Conservation (phyloP, 2,888 invertebrate species). For the Pseudoips prasinana region DNA sequence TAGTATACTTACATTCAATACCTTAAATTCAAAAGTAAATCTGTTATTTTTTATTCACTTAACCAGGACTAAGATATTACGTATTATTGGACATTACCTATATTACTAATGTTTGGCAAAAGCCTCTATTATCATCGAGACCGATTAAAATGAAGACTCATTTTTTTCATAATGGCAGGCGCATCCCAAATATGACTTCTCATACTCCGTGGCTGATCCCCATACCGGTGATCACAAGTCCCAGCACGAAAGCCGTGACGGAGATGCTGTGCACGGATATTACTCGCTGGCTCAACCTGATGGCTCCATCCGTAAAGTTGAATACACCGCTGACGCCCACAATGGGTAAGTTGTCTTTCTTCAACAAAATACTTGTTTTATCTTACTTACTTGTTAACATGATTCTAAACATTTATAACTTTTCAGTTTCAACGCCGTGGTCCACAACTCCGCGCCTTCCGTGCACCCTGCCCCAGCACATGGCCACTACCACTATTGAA, state of each 20-base stretch:
- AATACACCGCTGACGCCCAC: conserved; percentile 77
- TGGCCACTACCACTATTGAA: conserved; percentile 51
- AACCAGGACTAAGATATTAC: too few relatives aligned
- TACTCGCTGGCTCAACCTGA: conserved; percentile 78
- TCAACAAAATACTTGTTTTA: background rate
- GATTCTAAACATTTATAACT: conserved; percentile 23
- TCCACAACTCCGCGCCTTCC: conserved; percentile 66
- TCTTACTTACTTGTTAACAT: too few relatives aligned
- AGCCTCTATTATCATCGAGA: too few relatives aligned
- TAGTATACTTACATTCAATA: too few relatives aligned
- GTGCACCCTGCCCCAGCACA: conserved; percentile 59
- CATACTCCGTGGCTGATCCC: conserved; percentile 81
- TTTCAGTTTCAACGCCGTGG: conserved; percentile 74
- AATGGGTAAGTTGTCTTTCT: conserved; percentile 69
- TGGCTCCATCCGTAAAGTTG: conserved; percentile 75
- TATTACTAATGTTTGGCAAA: too few relatives aligned
- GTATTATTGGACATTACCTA: too few relatives aligned
- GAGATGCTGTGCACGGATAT: conserved; percentile 69
- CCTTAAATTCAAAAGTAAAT: too few relatives aligned
- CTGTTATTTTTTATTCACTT: too few relatives aligned
- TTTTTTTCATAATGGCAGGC: conserved; percentile 40
- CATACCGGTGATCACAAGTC: conserved; percentile 84
- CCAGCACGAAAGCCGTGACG: conserved; percentile 67
- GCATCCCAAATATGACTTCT: conserved; percentile 77
- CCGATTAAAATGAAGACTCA: too few relatives aligned